Percentiles rank a stretch among this genome's conserved stretches.
phyloP scores from a whole-genome alignment of 1,140 invertebrate genomes.

The Heterodera carotae region DNA sequence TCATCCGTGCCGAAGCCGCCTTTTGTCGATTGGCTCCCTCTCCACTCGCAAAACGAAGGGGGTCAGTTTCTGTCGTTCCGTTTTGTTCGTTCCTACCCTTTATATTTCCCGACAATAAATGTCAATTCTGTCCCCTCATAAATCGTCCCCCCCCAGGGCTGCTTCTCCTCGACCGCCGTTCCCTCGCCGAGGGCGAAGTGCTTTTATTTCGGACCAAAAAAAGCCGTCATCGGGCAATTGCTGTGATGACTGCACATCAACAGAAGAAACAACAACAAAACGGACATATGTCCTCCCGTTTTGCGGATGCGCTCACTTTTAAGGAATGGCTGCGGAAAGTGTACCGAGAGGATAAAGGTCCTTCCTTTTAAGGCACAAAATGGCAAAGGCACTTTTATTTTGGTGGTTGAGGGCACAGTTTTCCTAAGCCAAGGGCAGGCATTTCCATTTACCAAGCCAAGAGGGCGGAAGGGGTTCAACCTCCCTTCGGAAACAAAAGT shows the following conservation, averaged over 20 bases:
- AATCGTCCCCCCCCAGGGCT: constrained; percentile 28
- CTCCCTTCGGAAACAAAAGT: too few species aligned
- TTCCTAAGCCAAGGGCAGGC: too few species aligned
- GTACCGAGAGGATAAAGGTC: constrained; percentile 56
- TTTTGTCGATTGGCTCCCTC: constrained; percentile 24
- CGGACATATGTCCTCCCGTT: constrained; percentile 25
- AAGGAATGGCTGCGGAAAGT: constrained; percentile 53
- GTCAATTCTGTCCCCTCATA: too few species aligned
- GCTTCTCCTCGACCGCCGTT: constrained; percentile 44
- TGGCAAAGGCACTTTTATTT: too few species aligned
- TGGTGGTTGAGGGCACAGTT: too few species aligned
- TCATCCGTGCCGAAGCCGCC: neutral
- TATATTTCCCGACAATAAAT: too few species aligned
- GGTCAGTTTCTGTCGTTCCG: neutral
- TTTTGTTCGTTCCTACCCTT: too few species aligned
- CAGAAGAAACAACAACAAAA: constrained; percentile 2
- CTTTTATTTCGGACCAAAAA: constrained; percentile 55
- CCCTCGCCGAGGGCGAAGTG: constrained; percentile 52
- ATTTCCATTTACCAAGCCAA: too few species aligned
- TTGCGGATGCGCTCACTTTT: constrained; percentile 52
- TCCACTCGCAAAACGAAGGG: constrained; percentile 16
- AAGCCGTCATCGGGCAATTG: constrained; percentile 52
- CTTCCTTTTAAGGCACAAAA: neutral
- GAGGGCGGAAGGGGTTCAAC: too few species aligned
- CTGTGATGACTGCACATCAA: constrained; percentile 41